Base-by-base conservation (phyloP, 2,888 invertebrate genomes). In the Meiosimyza platycephala region DNA sequence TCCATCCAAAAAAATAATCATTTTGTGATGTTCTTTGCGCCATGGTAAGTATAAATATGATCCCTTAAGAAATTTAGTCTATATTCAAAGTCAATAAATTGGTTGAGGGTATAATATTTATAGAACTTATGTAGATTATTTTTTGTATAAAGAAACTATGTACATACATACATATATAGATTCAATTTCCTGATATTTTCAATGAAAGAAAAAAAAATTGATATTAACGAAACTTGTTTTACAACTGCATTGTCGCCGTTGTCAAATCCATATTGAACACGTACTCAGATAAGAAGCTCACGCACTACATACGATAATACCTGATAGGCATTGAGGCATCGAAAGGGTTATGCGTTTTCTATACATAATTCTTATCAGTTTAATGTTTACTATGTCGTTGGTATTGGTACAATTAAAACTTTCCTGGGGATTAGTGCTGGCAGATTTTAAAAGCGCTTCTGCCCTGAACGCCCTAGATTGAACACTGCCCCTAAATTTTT, bases 11-110 rank as follows among this genome's bases (percentile, higher is more conserved):
- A 90, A 82, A 90, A 91, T 82, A 92, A 93, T 79, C 92, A 93
- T 85, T 94, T 94, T 85, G 89, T 94, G 2, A 92, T 93, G 91
- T 94, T 93, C 85, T 94, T 91, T 87, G 93, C 94, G 12, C 94
- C 94, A 64, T 94, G 94, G 94, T 94, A 88, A 89, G 90, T 28
- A 28, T 4, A 28, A 28, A 28, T 28, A 28, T 28, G 28, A 2
- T 28, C 28, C 28, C 28, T 28, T 28, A 3, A 3, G 0, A 28
- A 28, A 28, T 28, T 3, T 28, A 28, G 3, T 28, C 28, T 28
- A 28, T 28, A 4, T 28, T 28, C 28, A 87, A 40, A 51, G 13
- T 12, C 2, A 54, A 16, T 15, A 54, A 54, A 16, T 11, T n/a
- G 13, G 54, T n/a, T 54, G 4, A 15, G 15, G 15, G 59, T 15